Evolutionary conservation across 2,113 vertebrate species (phyloP).

Genomic region (Panthera uncia): DNA sequence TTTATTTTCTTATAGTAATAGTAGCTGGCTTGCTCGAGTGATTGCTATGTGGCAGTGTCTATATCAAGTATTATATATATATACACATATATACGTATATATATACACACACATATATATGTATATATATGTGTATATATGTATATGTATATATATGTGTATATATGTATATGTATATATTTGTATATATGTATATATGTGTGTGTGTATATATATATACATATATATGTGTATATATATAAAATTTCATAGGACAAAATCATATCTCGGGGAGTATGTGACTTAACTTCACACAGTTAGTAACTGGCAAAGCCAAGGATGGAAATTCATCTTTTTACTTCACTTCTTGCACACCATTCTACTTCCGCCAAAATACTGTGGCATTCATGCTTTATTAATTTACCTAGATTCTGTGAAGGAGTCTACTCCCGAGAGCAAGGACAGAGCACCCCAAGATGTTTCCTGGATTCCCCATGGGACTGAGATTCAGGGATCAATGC

Average conservation of each 20-base stretch:
- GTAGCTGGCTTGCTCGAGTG: not conserved
- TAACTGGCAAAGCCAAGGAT: not conserved
- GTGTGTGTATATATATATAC: too few relatives aligned
- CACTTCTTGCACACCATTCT: not conserved
- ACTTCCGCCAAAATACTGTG: not conserved
- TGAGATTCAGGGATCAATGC: not conserved
- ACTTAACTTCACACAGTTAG: not conserved
- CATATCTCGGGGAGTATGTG: not conserved
- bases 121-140: too few relatives aligned
- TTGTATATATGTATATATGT: too few relatives aligned
- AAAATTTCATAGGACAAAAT: not conserved
- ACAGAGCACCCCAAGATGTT: not conserved
- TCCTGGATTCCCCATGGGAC: accelerated
- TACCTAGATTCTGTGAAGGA: not conserved
- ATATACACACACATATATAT: too few relatives aligned
- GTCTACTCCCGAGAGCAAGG: not conserved
- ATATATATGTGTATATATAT: not conserved
- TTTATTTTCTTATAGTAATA: not conserved
- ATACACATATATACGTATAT: too few relatives aligned
- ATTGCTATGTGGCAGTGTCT: too few relatives aligned
- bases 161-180: too few relatives aligned
- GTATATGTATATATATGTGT: too few relatives aligned
- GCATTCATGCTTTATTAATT: not conserved
- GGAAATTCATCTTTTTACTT: not conserved
- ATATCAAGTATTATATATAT: not conserved